Evolutionary conservation across 23 tunicate genomes (phyloP).

Genomic region (Clavelina lepadiformis): DNA sequence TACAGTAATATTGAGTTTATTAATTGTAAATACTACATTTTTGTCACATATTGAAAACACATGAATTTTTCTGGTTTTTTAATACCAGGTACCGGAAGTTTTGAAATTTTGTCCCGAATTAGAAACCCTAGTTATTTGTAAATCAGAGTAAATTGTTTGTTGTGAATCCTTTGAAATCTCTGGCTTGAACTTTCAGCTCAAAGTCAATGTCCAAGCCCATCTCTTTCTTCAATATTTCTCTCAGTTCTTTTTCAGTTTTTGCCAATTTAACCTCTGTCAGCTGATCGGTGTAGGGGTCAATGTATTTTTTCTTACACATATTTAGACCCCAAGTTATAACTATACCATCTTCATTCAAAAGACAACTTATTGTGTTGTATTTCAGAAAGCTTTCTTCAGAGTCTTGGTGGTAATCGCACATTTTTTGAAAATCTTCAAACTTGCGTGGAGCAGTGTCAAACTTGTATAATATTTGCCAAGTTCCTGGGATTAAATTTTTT

Average conservation of each 20-base stretch:
- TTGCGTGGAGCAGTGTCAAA: constrained; percentile 11
- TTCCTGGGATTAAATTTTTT: no score
- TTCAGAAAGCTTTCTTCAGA: constrained; percentile 19
- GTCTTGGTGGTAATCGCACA: constrained; percentile 36
- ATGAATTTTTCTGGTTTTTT: no score
- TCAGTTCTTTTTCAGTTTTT: constrained; percentile 8
- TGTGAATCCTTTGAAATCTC: constrained; percentile 13
- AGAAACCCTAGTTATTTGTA: no score
- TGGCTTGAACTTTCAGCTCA: not conserved
- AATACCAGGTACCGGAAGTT: no score
- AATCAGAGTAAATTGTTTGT: no score
- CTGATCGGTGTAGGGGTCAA: constrained; percentile 35
- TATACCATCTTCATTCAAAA: constrained; percentile 4
- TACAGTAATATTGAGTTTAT: no score
- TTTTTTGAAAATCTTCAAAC: constrained; percentile 10
- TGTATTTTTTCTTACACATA: constrained; percentile 6
- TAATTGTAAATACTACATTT: no score
- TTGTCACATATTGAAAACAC: no score
- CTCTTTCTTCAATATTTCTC: constrained; percentile 11
- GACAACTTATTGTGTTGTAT: constrained; percentile 13
- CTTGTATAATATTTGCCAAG: constrained; percentile 5
- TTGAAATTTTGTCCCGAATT: no score
- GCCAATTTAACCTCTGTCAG: not conserved
- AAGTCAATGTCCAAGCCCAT: constrained; percentile 18
- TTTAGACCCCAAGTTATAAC: constrained; percentile 3